Conservation (phyloP, 2,888 invertebrate genomes). For the Hirtodrosophila alboralis region DNA sequence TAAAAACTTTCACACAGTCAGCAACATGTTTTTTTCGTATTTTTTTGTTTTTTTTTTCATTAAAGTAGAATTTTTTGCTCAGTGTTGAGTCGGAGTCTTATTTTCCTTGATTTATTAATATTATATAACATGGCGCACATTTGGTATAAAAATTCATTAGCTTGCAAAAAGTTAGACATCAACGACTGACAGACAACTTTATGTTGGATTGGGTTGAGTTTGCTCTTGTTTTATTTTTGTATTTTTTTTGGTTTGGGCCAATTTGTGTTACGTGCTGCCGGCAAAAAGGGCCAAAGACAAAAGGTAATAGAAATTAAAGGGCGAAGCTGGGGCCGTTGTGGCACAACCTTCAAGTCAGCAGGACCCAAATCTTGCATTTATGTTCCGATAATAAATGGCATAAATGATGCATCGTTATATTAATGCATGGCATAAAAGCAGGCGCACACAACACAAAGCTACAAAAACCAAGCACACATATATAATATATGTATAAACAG, state of each 20-base stretch:
- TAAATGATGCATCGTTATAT: conserved; percentile 78
- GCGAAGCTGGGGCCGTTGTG: neutral
- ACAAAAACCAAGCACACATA: conserved; percentile 12
- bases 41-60: too few relatives aligned
- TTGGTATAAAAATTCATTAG: conserved; percentile 78
- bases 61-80: too few relatives aligned
- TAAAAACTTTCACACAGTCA: too few relatives aligned
- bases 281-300: conserved; percentile 13
- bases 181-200: conserved; percentile 30
- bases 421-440: conserved; percentile 72
- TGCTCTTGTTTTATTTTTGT: too few relatives aligned
- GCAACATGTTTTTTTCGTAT: too few relatives aligned
- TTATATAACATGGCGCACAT: conserved; percentile 15
- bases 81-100: neutral
- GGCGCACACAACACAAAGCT: conserved; percentile 20
- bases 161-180: conserved; percentile 57
- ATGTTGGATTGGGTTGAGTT: conserved; percentile 1
- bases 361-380: conserved; percentile 72
- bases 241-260: conserved; percentile 11
- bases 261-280: conserved; percentile 19
- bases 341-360: conserved; percentile 45
- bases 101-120: conserved; percentile 42
- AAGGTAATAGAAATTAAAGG: conserved; percentile 59
- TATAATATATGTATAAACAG: conserved; percentile 32
- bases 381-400: conserved; percentile 77